A percentile compares a stretch with the other conserved stretches of the same genome.
Evolutionary conservation across 1,140 invertebrate species (phyloP).

Genomic region (Bemisia tabaci): DNA sequence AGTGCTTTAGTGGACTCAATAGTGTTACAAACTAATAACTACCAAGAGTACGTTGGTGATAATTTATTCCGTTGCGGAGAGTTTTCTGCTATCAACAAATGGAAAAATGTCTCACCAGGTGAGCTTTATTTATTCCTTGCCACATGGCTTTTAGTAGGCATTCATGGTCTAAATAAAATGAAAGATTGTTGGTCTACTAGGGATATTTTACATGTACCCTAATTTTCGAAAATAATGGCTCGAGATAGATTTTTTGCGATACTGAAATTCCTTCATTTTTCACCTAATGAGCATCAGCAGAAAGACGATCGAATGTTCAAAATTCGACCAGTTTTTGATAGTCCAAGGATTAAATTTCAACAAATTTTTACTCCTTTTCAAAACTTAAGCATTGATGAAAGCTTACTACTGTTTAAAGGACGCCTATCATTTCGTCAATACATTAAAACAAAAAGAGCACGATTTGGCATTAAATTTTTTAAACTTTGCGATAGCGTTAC

Average conservation of each 20-base stretch:
- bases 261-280: conserved; percentile 14
- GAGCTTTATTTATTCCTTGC: background rate
- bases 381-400: conserved; percentile 23
- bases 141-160: background rate
- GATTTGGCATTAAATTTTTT: conserved; percentile 24
- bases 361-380: conserved; percentile 1
- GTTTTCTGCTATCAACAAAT: background rate
- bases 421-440: conserved; percentile 23
- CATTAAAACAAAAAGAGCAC: conserved; percentile 22
- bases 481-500: conserved; percentile 17
- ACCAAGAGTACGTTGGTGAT: no score
- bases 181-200: conserved; percentile 17
- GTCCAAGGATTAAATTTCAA: conserved; percentile 6
- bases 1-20: background rate
- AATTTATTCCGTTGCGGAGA: background rate
- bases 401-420: conserved; percentile 22
- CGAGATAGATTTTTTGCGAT: conserved; percentile 14
- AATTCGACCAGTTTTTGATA: conserved; percentile 2
- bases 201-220: conserved; percentile 10
- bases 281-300: conserved; percentile 10
- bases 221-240: conserved; percentile 13
- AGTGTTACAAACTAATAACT: background rate
- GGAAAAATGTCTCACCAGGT: background rate
- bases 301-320: background rate
- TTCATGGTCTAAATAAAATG: background rate